Evolutionary conservation across 1,140 invertebrate genomes (phyloP), one percentile per base, ranked within the genome.

Genomic region (Cylas formicarius): DNA sequence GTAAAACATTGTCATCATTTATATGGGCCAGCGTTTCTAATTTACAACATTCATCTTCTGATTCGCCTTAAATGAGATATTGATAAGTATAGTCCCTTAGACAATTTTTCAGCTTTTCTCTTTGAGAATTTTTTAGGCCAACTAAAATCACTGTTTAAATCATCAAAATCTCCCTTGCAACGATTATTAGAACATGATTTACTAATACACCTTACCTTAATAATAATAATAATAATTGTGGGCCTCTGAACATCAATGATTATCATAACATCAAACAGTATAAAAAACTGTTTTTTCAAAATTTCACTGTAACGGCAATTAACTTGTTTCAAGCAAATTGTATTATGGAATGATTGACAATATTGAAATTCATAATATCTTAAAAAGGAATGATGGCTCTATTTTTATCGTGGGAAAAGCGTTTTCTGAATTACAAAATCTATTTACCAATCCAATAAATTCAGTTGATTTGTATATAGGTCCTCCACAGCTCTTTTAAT

Each of bases 41-140:
- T 44, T 9, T 20, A 44, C 35, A 44, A 44, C 14, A 23, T 44
- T 5, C 41, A 42, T 40, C 10, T 29, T 10, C 41, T 47, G 33
- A 22, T 10, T 19, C 38, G 41, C 14, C 8, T 47, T 10, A 14
- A 18, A 29, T 27, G 32, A 16, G 44, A 41, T 20, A 38, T 41
- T n/a, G 22, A 29, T 13, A 5, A 17, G 19, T 42, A 28, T 45
- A 29, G 44, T 14, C 10, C 34, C 22, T 19, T 41, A 10, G 44
- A 47, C 28, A 31, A 17, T n/a, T 44, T 42, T 33, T 47, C 37
- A 19, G 36, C 20, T 11, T 44, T 44, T 37, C 33, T 33, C 13
- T 44, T 44, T 39, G 41, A 45, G 17, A 45, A 45, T 29, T 45
- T 18, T 40, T 34, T 43, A 39, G 44, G 44, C 10, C 10, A 45